Evolutionary conservation across 2,888 invertebrate genomes (phyloP).

Genomic region (Petrophora chlorosata): DNA sequence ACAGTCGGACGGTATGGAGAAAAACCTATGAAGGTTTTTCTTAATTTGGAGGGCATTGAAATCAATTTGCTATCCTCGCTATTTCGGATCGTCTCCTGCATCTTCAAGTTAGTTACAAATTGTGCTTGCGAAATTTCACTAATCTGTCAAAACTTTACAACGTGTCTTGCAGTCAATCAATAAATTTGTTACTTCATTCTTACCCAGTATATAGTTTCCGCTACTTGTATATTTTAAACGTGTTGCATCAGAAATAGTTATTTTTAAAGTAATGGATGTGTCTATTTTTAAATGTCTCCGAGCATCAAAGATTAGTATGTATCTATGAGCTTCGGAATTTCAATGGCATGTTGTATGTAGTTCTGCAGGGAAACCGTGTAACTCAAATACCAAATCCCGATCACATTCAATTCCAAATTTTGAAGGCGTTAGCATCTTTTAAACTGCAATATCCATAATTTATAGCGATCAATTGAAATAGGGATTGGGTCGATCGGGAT

Average conservation of each 20-base stretch:
- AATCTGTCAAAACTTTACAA: constrained; percentile 11
- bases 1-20: too few relatives aligned
- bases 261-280: constrained; percentile 19
- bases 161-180: constrained; percentile 11
- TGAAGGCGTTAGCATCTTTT: too few relatives aligned
- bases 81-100: too few relatives aligned
- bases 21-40: too few relatives aligned
- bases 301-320: neutral
- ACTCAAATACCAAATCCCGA: neutral
- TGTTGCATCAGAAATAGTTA: constrained; percentile 30
- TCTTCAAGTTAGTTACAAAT: too few relatives aligned
- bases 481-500: too few relatives aligned
- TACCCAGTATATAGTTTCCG: constrained; percentile 16
- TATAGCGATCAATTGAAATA: too few relatives aligned
- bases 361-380: neutral
- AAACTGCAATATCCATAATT: too few relatives aligned
- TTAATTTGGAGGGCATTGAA: too few relatives aligned
- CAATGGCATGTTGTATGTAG: neutral
- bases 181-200: constrained; percentile 17
- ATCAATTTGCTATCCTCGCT: too few relatives aligned
- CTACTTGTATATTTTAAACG: constrained; percentile 18
- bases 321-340: neutral
- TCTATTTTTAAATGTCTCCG: constrained; percentile 22
- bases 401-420: too few relatives aligned
- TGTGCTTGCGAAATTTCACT: constrained; percentile 14